phyloP scores from a whole-genome alignment of 2,113 vertebrate genomes.

The Tylochromis polylepis region DNA sequence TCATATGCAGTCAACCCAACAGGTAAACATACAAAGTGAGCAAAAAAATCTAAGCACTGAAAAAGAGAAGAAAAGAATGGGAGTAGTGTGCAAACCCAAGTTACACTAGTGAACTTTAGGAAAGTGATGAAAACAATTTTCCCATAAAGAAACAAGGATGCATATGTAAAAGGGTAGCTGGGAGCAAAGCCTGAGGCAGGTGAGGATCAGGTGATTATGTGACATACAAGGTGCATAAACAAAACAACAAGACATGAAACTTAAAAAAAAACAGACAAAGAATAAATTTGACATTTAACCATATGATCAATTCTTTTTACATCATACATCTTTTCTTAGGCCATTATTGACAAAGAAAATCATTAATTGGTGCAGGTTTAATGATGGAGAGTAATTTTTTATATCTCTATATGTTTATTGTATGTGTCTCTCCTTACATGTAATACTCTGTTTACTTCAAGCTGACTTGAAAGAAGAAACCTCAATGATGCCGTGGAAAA shows the following conservation, averaged over 20 bases:
- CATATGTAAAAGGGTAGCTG: neutral
- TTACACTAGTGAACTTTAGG: neutral
- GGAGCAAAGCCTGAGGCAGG: neutral
- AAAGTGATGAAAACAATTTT: neutral
- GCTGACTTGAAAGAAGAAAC: neutral
- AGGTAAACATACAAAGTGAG: neutral
- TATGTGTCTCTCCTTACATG: neutral
- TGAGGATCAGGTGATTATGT: neutral
- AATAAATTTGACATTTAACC: neutral
- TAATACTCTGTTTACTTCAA: neutral
- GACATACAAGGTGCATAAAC: neutral
- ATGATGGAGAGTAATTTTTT: neutral
- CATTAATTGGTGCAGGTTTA: neutral
- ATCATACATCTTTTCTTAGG: no score
- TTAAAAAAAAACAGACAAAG: neutral
- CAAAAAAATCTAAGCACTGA: neutral
- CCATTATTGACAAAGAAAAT: no score
- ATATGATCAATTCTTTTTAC: neutral
- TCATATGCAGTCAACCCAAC: neutral
- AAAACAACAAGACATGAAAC: accelerated
- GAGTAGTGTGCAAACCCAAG: neutral
- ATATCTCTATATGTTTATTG: neutral
- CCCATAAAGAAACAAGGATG: neutral
- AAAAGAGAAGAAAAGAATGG: neutral
- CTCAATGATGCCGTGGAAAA: neutral